Evolutionary conservation across 2,797 vertebrate genomes (phyloP).

Genomic region (Cossypha caffra): DNA sequence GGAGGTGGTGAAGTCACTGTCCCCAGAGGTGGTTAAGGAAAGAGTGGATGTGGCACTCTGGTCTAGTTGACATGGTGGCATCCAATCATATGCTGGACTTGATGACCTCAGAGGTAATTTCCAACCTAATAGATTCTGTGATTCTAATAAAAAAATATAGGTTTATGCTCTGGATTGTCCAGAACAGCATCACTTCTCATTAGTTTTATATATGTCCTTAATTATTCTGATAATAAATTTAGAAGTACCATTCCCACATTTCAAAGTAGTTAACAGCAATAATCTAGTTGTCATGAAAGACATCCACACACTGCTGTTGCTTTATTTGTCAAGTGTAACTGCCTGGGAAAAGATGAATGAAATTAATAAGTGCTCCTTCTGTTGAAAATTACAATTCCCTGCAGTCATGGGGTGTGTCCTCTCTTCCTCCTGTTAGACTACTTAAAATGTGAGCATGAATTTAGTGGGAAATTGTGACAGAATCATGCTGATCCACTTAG

Average conservation of each 20-base stretch:
- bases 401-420: neutral
- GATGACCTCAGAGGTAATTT: neutral
- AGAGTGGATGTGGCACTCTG: neutral
- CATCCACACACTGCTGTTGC: fast-evolving
- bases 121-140: neutral
- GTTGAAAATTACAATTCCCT: neutral
- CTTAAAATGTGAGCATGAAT: neutral
- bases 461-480: neutral
- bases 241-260: neutral
- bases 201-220: neutral
- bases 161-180: neutral
- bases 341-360: neutral
- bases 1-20: neutral
- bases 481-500: neutral
- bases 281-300: neutral
- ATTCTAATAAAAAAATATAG: neutral
- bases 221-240: neutral
- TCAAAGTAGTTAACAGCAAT: neutral
- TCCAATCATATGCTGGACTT: fast-evolving
- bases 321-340: neutral
- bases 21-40: neutral
- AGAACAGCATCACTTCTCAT: neutral
- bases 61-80: neutral
- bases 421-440: neutral
- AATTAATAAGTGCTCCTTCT: neutral